Evolutionary conservation across 2,113 vertebrate species (phyloP).

Genomic region (Trochalopteron elliotii): DNA sequence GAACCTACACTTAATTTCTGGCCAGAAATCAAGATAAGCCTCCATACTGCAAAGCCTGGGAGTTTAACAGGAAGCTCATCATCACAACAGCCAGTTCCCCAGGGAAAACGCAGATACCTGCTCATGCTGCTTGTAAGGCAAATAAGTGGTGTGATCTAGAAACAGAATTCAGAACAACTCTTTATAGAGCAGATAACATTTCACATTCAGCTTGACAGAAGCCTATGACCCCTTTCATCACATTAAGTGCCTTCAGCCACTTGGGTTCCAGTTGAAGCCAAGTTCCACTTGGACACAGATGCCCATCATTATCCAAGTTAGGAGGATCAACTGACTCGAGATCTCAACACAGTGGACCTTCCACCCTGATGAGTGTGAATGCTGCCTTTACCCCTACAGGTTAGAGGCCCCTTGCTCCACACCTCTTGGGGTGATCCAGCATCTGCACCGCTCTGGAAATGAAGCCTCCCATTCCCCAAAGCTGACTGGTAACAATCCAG

Average conservation of each 20-base stretch:
- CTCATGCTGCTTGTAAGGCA: not conserved
- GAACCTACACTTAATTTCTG: not conserved
- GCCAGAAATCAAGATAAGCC: accelerated
- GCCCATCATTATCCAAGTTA: accelerated
- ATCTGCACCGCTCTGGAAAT: not conserved
- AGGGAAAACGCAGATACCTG: accelerated
- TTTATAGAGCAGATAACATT: not conserved
- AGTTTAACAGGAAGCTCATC: accelerated
- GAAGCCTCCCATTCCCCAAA: not conserved
- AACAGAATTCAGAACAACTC: not conserved
- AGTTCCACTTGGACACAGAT: not conserved
- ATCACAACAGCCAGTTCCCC: not conserved
- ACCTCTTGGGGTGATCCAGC: not conserved
- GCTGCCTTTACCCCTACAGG: not conserved
- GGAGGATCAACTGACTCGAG: not conserved
- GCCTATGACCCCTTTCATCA: not conserved
- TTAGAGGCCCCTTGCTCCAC: not conserved
- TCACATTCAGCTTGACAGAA: not conserved
- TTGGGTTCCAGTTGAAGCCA: not conserved
- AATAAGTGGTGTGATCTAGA: accelerated
- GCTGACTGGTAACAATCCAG: not conserved
- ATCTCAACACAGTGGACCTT: not conserved
- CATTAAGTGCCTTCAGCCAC: not conserved
- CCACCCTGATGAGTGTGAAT: accelerated
- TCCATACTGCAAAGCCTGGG: not conserved